Base-by-base conservation (phyloP, 2,888 invertebrate species). In the Phengaris alcon region DNA sequence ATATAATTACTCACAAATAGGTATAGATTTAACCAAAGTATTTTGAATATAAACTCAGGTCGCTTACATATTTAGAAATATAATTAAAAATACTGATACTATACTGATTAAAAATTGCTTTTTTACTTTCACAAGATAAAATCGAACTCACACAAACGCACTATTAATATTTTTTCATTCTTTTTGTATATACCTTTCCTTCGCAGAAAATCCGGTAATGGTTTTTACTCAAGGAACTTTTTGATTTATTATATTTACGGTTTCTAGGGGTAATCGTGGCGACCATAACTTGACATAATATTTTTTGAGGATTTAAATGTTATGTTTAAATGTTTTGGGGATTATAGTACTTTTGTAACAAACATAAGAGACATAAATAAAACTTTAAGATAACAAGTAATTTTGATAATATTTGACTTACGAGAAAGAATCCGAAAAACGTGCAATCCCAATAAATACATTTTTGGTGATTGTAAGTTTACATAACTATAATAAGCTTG, bases 151-250 rank as follows among this genome's bases (percentile, higher is more conserved):
- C 64, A 64, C 35, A 64, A 64, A 64, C 35, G 35, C 12, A 64
- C 64, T 64, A 35, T 64, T 64, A 64, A 64, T 3, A 64, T 64
- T 64, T 35, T 64, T 35, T 35, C 6, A 12, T 64, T 35, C 59
- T 59, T 35, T 64, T 64, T 44, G 64, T 64, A 64, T 64, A 64
- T 35, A 64, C 64, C 64, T 64, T 64, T 6, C 13, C 64, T 64
- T 64, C 64, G 64, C 64, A 64, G 35, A 64, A 44, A 64, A 64
- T 64, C 64, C 64, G 12, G 64, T 64, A 64, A 64, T 64, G 64
- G 64, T 64, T 64, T 64, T 64, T 64, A 64, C 64, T 64, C 64
- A 13, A 64, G 64, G 64, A 64, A 64, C 64, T 64, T 64, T 64
- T 64, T 64, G 64, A 64, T 64, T 64, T 64, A 64, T 64, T 64